Base-by-base conservation (phyloP, 2,797 vertebrate genomes). In the Sebastiscus albofasciatus region DNA sequence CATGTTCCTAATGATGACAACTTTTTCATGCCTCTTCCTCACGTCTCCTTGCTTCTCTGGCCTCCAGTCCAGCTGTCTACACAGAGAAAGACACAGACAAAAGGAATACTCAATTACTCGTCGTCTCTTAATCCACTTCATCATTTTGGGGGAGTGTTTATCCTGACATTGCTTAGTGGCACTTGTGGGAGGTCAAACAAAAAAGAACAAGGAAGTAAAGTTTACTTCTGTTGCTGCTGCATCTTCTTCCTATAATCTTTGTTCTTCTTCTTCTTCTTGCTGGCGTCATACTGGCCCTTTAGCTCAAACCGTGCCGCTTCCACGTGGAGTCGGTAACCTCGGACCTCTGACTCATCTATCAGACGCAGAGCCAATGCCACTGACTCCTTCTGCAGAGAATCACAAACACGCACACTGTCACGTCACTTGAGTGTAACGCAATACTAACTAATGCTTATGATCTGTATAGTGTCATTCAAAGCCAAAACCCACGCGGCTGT, bases 1-100 rank as follows among this genome's bases (percentile, higher is more conserved):
- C 98, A 99, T 99, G 91, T 99, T 99, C 91, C 94, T 96, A 89
- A 99, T 97, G 90, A 99, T 97, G 86, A 99, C 68, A 26, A 99
- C 98, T 79, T 97, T 97, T 66, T 99, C 98, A 2, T 97, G 96
- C 60, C 97, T 95, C 95, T 97, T 96, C 76, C 97, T 96, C 56
- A 79, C 29, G 0, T 96, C 94, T 5, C 95, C 96, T 27, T 96
- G 92, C 90, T 97, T 99, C 95, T 99, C 97, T 0, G 98, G 98
- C 93, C 97, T 97, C 98, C 98, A 99, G 94, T 99, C 98, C 94
- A 99, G 89, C 93, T 97, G 98, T 93, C 98, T 99, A 80, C 80
- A 89, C 1, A 66, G 27, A 77, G 39, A 68, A 26, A 89, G 8
- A 67, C 31, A 73, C 7, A 59, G 1, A 61, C 27, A 52, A 60